These are phyloP conservation scores for Apostichopus parvimensis DNA, from an alignment of 35 echinoderm and acorn worm genomes.

Conservation along the genomic window DNA sequence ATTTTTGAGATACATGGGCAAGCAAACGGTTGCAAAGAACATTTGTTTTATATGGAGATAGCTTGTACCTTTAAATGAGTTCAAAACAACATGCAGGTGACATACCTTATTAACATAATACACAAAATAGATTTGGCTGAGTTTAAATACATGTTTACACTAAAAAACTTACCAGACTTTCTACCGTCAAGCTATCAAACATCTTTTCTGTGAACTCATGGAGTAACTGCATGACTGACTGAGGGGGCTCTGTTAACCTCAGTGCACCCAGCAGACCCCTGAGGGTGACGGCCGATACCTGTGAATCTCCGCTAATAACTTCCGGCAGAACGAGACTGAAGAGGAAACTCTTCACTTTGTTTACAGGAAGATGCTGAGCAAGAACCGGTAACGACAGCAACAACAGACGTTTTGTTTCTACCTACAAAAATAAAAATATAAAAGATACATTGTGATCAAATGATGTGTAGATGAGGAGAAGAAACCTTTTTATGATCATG, in stretches of 20 bases:
- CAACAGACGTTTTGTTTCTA: conserved; percentile 42
- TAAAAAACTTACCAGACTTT: conserved; percentile 26
- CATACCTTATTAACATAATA: too few relatives aligned
- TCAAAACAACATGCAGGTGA: too few relatives aligned
- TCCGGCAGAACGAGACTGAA: not conserved
- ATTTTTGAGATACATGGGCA: too few relatives aligned
- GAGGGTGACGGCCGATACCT: not conserved
- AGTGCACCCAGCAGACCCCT: conserved; percentile 36
- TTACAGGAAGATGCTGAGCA: conserved; percentile 24
- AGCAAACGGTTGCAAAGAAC: too few relatives aligned
- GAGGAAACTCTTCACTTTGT: conserved; percentile 48
- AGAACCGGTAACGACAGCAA: conserved; percentile 38
- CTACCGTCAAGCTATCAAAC: conserved; percentile 39
- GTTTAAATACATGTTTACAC: too few relatives aligned
- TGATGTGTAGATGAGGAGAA: too few relatives aligned
- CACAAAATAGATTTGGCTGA: too few relatives aligned
- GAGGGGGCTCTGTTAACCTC: conserved; percentile 45
- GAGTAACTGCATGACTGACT: conserved; percentile 27
- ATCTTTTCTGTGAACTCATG: conserved; percentile 41
- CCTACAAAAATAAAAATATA: conserved; percentile 9
- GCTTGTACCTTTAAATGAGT: too few relatives aligned
- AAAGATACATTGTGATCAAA: too few relatives aligned
- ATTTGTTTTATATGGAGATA: too few relatives aligned
- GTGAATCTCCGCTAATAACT: not conserved
- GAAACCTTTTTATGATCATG: too few relatives aligned